Percentiles rank a stretch among this genome's conserved stretches.
Conservation (phyloP, 2,888 invertebrate genomes). For the Ennomos erosarius region DNA sequence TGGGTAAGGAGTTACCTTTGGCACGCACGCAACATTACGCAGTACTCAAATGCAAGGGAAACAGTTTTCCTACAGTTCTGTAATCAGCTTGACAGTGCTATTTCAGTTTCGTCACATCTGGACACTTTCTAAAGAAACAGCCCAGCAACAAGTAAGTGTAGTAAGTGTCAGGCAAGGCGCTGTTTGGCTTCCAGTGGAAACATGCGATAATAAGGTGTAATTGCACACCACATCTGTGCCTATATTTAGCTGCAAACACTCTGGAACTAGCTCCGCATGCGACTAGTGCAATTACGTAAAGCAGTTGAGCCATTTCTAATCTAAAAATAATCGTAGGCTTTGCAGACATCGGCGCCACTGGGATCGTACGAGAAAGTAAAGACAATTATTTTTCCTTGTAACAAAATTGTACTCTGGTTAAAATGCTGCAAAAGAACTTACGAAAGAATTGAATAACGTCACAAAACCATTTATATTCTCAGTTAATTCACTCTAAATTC, state of each 20-base stretch:
- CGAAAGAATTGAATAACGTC: no score
- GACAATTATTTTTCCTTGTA: conserved; percentile 67
- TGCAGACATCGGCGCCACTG: conserved; percentile 79
- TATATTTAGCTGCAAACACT: conserved; percentile 82
- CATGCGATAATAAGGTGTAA: conserved; percentile 84
- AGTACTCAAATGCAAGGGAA: conserved; percentile 65
- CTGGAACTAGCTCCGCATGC: conserved; percentile 81
- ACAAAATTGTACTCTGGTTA: conserved; percentile 47
- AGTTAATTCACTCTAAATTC: no score
- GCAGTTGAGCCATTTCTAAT: conserved; percentile 85
- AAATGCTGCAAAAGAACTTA: conserved; percentile 20
- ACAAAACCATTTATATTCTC: no score
- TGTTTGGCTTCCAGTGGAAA: conserved; percentile 78
- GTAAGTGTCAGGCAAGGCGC: conserved; percentile 69
- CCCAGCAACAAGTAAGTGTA: conserved; percentile 62
- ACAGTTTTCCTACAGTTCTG: conserved; percentile 66
- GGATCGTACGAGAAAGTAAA: conserved; percentile 82
- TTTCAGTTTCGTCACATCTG: conserved; percentile 80
- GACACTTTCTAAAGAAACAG: conserved; percentile 83
- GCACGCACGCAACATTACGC: conserved; percentile 78
- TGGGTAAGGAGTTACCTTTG: conserved; percentile 62
- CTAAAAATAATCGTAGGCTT: conserved; percentile 85
- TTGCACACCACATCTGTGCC: conserved; percentile 79
- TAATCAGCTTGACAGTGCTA: conserved; percentile 68
- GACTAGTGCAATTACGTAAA: conserved; percentile 84